Conservation (phyloP, 2,888 invertebrate species). For the Eucera pruinosa region DNA sequence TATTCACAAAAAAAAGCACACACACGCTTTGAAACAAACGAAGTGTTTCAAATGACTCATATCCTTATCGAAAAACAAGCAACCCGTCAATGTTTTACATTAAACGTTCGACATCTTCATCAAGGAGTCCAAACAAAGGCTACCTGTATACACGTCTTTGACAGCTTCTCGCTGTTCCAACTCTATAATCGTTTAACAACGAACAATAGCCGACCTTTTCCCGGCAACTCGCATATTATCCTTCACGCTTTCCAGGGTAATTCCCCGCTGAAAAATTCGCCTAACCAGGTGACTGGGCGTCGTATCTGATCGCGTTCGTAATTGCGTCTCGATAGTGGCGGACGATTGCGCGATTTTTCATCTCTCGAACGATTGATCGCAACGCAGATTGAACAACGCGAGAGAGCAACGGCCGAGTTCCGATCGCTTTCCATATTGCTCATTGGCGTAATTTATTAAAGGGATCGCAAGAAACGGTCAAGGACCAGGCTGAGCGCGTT, state of each 20-base stretch:
- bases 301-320: conserved; percentile 33
- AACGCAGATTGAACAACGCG: conserved; percentile 31
- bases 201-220: conserved; percentile 21
- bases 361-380: conserved; percentile 28
- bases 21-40: too few relatives aligned
- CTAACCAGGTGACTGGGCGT: conserved; percentile 18
- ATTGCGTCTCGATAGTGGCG: conserved; percentile 35
- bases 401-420: conserved; percentile 37
- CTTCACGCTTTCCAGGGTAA: conserved; percentile 16
- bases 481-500: conserved; percentile 56
- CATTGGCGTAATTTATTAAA: conserved; percentile 64
- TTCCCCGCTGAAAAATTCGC: conserved; percentile 26
- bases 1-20: too few relatives aligned
- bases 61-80: background rate
- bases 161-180: background rate
- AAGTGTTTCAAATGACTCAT: background rate
- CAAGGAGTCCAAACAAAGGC: background rate
- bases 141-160: conserved; percentile 1
- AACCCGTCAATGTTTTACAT: background rate
- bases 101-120: background rate
- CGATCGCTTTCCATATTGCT: conserved; percentile 46
- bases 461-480: conserved; percentile 67
- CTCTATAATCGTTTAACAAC: background rate
- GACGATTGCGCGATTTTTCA: conserved; percentile 47
- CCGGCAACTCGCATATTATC: background rate